Base-by-base conservation (phyloP, 2,797 vertebrate genomes). In the Sitta carolinensis region DNA sequence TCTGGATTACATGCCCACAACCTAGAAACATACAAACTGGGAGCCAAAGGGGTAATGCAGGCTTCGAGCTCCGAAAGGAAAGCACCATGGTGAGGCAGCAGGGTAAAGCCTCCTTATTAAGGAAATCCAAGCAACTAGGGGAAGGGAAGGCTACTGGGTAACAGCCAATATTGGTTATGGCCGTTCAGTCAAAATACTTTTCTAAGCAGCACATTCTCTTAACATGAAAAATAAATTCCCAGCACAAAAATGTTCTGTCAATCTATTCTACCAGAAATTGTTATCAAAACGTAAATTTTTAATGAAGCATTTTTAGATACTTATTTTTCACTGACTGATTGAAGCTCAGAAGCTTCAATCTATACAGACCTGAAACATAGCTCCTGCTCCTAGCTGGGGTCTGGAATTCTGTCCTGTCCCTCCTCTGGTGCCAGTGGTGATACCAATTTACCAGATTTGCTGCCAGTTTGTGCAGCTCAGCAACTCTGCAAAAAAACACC, bases 121-220 rank as follows among this genome's bases (percentile, higher is more conserved):
- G 20, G 34, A 74, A 95, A 62, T 57, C 59, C 69, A 69, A 43
- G 8, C 13, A 19, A 19, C 34, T 23, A 87, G 26, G 38, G 54
- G 32, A 80, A 55, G 11, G 57, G 26, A 74, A 50, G 14, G 55
- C 32, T 29, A 6, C 6, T 4, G 10, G 9, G 1, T 29, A 75
- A 57, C 63, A 63, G 12, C 13, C 3, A 17, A 4, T 29, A 36
- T 0, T 2, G 23, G 23, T 62, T 43, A 67, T 0, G 1, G 57
- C 69, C 77, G 9, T 64, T 66, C 22, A 63, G 32, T 52, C 32
- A 62, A 34, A 64, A 57, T 55, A 59, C 23, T 22, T 50, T 81
- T 40, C 45, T 59, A 19, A 59, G 55, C 19, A 57, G 67, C 8
- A 26, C 50, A 32, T 84, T 25, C 47, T 57, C 34, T 12, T 16